Conservation (phyloP, 2,113 vertebrate genomes). For the Merops nubicus region DNA sequence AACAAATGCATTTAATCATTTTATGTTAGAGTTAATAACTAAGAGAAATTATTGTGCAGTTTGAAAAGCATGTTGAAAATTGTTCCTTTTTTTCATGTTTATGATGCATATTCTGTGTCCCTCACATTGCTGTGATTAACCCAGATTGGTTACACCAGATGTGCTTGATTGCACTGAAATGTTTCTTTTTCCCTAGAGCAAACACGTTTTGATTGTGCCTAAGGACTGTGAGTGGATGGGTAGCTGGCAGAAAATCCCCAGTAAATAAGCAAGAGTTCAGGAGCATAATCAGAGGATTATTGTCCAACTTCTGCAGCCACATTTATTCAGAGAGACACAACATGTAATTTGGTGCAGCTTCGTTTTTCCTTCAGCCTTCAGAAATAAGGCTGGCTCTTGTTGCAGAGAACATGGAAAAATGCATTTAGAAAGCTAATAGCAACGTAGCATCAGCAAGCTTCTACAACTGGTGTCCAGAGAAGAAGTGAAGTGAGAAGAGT, state of each 20-base stretch:
- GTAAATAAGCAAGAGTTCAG: conserved; percentile 67
- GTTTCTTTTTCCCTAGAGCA: conserved; percentile 75
- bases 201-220: conserved; percentile 77
- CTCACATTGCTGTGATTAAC: conserved; percentile 76
- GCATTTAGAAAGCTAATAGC: conserved; percentile 51
- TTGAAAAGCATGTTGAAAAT: conserved; percentile 75
- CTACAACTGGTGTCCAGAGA: conserved; percentile 16
- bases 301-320: conserved; percentile 55
- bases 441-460: conserved; percentile 9
- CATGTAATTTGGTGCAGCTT: conserved; percentile 45
- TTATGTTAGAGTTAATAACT: conserved; percentile 59
- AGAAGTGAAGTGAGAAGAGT: conserved; percentile 29
- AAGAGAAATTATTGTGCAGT: conserved; percentile 59
- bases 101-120: conserved; percentile 64
- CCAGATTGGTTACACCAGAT: conserved; percentile 75
- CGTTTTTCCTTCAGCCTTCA: conserved; percentile 3
- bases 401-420: conserved; percentile 37
- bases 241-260: conserved; percentile 64
- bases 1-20: conserved; percentile 57
- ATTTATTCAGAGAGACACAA: conserved; percentile 33
- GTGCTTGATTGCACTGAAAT: conserved; percentile 77
- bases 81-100: conserved; percentile 70
- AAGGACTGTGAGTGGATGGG: conserved; percentile 69
- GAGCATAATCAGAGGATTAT: conserved; percentile 56
- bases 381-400: conserved; percentile 28